Percentiles rank a stretch among this genome's conserved stretches.
These are phyloP conservation scores for Ceratina japonica DNA, from an alignment of 1,140 invertebrate species.

Conservation along the genomic window DNA sequence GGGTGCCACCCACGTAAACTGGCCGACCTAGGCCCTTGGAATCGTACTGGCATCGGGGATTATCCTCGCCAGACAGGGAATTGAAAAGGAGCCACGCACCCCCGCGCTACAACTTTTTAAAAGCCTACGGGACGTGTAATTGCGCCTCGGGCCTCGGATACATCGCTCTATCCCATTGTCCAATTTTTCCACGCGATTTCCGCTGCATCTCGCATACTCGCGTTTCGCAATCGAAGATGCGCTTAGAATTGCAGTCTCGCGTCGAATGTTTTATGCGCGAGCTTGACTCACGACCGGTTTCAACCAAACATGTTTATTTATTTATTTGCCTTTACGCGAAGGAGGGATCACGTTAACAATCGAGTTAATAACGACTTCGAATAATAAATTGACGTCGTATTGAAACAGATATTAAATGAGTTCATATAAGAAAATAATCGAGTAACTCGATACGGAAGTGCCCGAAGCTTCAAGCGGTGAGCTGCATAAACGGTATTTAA, in stretches of 20 bases:
- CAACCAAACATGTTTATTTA: too few relatives aligned
- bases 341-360: too few relatives aligned
- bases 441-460: too few relatives aligned
- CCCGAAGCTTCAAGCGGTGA: too few relatives aligned
- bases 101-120: neutral
- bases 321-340: too few relatives aligned
- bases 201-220: neutral
- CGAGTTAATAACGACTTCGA: too few relatives aligned
- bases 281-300: too few relatives aligned
- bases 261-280: too few relatives aligned
- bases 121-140: slow-evolving; percentile 11
- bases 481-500: too few relatives aligned
- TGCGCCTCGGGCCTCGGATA: neutral
- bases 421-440: too few relatives aligned
- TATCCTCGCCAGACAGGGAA: slow-evolving; percentile 19
- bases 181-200: neutral
- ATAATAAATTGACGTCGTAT: too few relatives aligned
- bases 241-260: neutral
- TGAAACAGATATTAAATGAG: too few relatives aligned
- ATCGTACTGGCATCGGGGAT: slow-evolving; percentile 32
- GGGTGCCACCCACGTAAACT: slow-evolving; percentile 1
- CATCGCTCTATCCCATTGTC: neutral
- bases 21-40: neutral
- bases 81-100: slow-evolving; percentile 21
- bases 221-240: neutral